Base-by-base conservation (phyloP, 2,113 vertebrate genomes). In the Canis aureus region DNA sequence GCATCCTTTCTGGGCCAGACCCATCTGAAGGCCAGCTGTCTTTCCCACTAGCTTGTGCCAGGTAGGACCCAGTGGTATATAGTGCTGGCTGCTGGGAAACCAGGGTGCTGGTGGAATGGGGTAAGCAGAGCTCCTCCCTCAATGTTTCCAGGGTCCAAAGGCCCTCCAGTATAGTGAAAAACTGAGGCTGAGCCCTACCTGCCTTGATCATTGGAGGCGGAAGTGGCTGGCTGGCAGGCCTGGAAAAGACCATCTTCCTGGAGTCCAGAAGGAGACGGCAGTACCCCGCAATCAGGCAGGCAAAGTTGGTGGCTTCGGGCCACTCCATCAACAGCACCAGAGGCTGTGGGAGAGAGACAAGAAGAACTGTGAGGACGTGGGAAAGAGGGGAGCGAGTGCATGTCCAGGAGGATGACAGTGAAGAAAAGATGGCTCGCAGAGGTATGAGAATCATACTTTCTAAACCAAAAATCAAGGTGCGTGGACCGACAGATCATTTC, bases 241-340 rank as follows among this genome's bases (percentile, higher is more conserved):
- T 99, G 98, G 99, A 99, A 98, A 99, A 99, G 98, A 99, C 99
- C 98, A 99, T 99, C 98, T 99, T 99, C 99, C 99, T 99, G 96
- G 99, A 99, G 98, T 99, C 99, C 98, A 99, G 99, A 98, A 99
- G 99, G 59, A 99, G 99, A 96, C 99, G 99, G 99, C 99, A 99
- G 99, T 99, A 99, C 97, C 99, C 99, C 5, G 99, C 99, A n/a
- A 99, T 99, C 94, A 99, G 99, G 98, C 99, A 99, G 96, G 99
- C 99, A 69, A 99, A 99, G 98, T 99, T 99, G 98, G 99, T 99
- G 97, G 99, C 99, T 98, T 99, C 99, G 0, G 99, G 99, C 99
- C 99, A 99, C 98, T 99, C 99, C 99, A 99, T 99, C 96, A 99
- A 99, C 97, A 99, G 97, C 93, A 99, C 99, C 97, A 99, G 98